phyloP scores from a whole-genome alignment of 2,113 vertebrate genomes.

The Puffinus mauretanicus region DNA sequence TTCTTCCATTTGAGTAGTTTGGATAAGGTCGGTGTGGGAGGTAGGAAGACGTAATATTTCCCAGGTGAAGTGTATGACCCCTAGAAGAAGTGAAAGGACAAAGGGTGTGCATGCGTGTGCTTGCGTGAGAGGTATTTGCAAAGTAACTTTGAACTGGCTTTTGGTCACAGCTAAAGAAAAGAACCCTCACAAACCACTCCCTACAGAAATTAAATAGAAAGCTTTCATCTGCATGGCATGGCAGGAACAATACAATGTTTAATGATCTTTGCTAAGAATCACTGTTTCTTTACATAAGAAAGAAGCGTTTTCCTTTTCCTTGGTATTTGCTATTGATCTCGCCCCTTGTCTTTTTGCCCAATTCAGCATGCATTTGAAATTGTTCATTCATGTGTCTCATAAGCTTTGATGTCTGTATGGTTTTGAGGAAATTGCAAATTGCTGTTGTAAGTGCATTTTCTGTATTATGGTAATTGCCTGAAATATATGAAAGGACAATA shows the following conservation, averaged over 20 bases:
- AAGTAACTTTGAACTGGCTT: background rate
- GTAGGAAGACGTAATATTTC: background rate
- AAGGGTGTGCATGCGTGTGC: fast-evolving
- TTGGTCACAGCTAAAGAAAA: background rate
- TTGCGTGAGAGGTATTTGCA: background rate
- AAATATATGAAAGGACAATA: background rate
- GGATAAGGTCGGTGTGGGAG: background rate
- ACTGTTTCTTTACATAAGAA: background rate
- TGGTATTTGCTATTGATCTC: conserved; percentile 29
- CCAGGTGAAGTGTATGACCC: background rate
- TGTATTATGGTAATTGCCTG: conserved; percentile 1
- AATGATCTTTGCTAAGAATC: conserved; percentile 9
- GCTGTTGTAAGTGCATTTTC: background rate
- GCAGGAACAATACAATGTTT: background rate
- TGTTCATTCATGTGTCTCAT: conserved; percentile 7
- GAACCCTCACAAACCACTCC: background rate
- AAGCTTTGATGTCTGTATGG: conserved; percentile 18
- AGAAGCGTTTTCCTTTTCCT: background rate
- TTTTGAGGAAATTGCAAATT: conserved; percentile 30
- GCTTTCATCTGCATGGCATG: conserved; percentile 12
- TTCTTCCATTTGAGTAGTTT: background rate
- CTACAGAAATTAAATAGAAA: background rate
- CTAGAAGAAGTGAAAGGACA: background rate
- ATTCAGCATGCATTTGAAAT: conserved; percentile 31
- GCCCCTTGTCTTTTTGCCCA: conserved; percentile 2